Evolutionary conservation across 2,113 vertebrate species (phyloP).

Genomic region (Sminthopsis crassicaudata): DNA sequence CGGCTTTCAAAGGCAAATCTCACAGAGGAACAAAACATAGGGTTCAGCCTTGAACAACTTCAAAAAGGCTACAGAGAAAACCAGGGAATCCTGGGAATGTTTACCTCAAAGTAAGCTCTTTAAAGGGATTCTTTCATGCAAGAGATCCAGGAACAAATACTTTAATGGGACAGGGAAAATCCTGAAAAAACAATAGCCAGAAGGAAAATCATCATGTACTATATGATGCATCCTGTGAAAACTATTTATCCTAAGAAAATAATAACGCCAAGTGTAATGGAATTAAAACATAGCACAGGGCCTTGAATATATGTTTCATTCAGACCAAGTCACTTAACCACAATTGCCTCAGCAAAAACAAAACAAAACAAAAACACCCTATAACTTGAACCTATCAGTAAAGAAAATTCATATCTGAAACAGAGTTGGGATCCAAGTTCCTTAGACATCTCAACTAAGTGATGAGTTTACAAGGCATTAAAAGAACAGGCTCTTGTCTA

Average conservation of each 20-base stretch:
- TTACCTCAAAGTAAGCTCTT: background rate
- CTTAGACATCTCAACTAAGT: background rate
- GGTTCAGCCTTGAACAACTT: background rate
- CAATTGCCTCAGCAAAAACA: too few species aligned
- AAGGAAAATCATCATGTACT: conserved; percentile 33
- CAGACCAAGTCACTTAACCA: background rate
- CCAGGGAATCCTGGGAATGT: background rate
- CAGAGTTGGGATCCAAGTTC: conserved; percentile 15
- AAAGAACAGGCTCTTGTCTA: background rate
- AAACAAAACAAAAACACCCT: too few species aligned
- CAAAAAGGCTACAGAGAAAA: background rate
- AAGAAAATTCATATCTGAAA: conserved; percentile 33
- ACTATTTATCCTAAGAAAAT: conserved; percentile 2
- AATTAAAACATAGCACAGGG: background rate
- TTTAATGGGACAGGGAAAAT: conserved; percentile 4
- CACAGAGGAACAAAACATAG: background rate
- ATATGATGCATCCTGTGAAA: conserved; percentile 19
- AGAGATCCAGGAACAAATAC: background rate
- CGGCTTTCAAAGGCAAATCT: background rate
- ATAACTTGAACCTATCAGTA: background rate
- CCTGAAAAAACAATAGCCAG: background rate
- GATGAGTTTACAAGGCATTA: conserved; percentile 13
- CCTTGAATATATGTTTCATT: background rate
- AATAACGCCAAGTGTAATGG: background rate
- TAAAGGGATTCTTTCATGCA: background rate